Base-by-base conservation (phyloP, 1,140 invertebrate species). In the Penaeus vannamei region DNA sequence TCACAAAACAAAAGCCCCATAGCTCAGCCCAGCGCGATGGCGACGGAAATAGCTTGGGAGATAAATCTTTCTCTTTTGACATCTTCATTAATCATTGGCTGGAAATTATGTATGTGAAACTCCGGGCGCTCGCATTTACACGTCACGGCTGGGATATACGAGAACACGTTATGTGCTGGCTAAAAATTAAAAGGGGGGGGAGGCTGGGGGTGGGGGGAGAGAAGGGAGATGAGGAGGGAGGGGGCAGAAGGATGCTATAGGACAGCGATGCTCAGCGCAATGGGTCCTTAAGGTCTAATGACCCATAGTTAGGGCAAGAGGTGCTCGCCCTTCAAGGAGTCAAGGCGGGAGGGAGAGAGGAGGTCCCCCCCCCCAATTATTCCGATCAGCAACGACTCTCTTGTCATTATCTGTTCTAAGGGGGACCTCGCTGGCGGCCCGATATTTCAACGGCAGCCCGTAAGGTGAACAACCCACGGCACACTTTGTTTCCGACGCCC, bases 11-110 rank as follows among this genome's bases (percentile, higher is more conserved):
- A 26, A 72, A 69, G 86, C 81, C 61, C 72, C 86, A 64, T 87
- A 87, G 79, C 86, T 87, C 86, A 87, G 86, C 79, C 36, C 80
- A 59, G 62, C 86, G 86, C 82, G 86, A 87, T 79, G 86, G 87
- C 66, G 82, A 89, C 87, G 82, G 81, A 89, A 89, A 89, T 89
- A 89, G 82, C 82, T 59, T 69, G 20, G 81, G 36, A 84, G 72
- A 89, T 89, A 89, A 89, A 89, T 89, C 87, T 89, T 72, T 77
- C 66, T 3, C 46, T 76, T 89, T 76, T 89, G 87, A 89, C 87
- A 89, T 89, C 87, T 89, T 89, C 87, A 89, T 89, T 89, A 89
- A 89, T 89, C 87, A 89, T 84, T 89, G 87, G 84, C 87, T 89
- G 87, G 66, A 83, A 89, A 89, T 89, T 89, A 89, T 89, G 87